Evolutionary conservation across 2,113 vertebrate genomes (phyloP).

Genomic region (Thryonomys swinderianus): DNA sequence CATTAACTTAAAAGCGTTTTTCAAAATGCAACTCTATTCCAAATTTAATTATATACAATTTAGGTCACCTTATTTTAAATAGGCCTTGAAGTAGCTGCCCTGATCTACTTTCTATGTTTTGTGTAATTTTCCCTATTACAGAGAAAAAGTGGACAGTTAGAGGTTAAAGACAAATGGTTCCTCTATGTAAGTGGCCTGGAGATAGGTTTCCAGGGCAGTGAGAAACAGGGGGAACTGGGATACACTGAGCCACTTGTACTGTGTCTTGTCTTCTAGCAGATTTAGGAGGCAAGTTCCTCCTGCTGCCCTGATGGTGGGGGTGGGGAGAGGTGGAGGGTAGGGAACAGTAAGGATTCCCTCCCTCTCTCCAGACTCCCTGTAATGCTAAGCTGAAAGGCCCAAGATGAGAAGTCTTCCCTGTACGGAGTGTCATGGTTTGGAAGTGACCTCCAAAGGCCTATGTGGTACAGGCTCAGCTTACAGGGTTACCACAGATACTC

Average conservation of each 20-base stretch:
- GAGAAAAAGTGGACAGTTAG: background rate
- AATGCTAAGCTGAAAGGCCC: background rate
- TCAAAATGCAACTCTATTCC: conserved; percentile 7
- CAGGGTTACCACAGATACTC: background rate
- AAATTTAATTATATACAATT: conserved; percentile 59
- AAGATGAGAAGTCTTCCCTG: background rate
- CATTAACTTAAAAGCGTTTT: conserved; percentile 50
- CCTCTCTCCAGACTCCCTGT: fast-evolving
- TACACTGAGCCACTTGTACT: background rate
- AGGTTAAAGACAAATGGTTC: background rate
- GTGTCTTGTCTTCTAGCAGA: background rate
- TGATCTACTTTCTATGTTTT: conserved; percentile 40
- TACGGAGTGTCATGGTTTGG: background rate
- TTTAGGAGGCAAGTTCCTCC: fast-evolving
- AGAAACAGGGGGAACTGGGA: background rate
- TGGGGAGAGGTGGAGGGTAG: too few relatives aligned
- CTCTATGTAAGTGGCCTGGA: background rate
- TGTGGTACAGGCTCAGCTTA: background rate
- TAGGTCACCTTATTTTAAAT: conserved; percentile 64
- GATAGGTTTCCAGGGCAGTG: background rate
- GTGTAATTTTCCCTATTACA: background rate
- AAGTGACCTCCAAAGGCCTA: background rate
- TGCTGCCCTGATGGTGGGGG: background rate
- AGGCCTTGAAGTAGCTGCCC: background rate
- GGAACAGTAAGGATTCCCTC: background rate